Percentiles rank a stretch among this genome's conserved stretches.
phyloP scores from a whole-genome alignment of 1,140 invertebrate species.

The Spodoptera frugiperda region DNA sequence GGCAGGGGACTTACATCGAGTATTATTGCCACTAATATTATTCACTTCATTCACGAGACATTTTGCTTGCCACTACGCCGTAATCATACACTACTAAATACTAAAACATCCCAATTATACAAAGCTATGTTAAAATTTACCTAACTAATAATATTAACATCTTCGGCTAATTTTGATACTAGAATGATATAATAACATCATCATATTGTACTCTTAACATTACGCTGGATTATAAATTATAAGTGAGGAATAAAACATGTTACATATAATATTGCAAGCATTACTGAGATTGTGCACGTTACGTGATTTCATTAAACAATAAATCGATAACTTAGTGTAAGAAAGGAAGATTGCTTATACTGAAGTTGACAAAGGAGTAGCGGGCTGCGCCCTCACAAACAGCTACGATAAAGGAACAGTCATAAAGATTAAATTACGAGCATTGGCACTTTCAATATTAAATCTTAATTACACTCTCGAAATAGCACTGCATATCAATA shows the following conservation, averaged over 20 bases:
- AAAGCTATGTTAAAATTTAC: conserved; percentile 87
- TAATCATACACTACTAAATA: conserved; percentile 84
- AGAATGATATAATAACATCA: conserved; percentile 87
- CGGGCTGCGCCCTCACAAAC: conserved; percentile 59
- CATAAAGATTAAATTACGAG: conserved; percentile 86
- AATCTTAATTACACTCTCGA: conserved; percentile 86
- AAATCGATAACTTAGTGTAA: conserved; percentile 68
- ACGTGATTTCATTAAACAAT: conserved; percentile 71
- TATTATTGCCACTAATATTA: conserved; percentile 85
- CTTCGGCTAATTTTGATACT: conserved; percentile 87
- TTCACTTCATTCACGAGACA: conserved; percentile 81
- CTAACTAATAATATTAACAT: conserved; percentile 86
- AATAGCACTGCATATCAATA: conserved; percentile 86
- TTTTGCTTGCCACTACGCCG: conserved; percentile 81
- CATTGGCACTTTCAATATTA: conserved; percentile 87
- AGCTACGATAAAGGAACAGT: conserved; percentile 83
- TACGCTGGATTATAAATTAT: conserved; percentile 84
- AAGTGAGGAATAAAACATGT: conserved; percentile 82
- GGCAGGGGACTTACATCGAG: conserved; percentile 81
- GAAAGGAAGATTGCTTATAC: conserved; percentile 74
- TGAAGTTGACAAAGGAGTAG: conserved; percentile 63
- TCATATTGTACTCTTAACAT: conserved; percentile 87
- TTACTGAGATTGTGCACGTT: conserved; percentile 87
- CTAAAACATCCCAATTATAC: conserved; percentile 86
- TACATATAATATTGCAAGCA: conserved; percentile 86